Base-by-base conservation (phyloP, 1,140 invertebrate species). In the Ditylenchus dipsaci region DNA sequence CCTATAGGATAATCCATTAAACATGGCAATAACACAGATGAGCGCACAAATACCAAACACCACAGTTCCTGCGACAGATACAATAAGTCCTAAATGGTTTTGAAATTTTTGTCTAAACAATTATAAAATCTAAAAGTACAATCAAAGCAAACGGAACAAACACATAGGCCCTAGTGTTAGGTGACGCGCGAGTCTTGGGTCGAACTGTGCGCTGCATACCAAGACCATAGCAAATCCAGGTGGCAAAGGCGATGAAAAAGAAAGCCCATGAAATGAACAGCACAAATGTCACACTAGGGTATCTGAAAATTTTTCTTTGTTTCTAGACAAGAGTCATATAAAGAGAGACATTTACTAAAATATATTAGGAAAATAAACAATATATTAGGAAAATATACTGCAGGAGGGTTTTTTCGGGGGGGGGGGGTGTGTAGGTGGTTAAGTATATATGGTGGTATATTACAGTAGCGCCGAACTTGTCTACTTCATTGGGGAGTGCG, bases 101-200 rank as follows among this genome's bases (percentile, higher is more conserved):
- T 71, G 17, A 47, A 38, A 30, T 42, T 21, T 53, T 21, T 26
- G 21, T 1, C 19, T 15, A 21, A 73, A 57, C 8, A 9, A 38
- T 42, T 26, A 9, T 19, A 30, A 21, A 53, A 26, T 21, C 19
- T 17, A 57, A 53, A 3, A 11, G 27, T 74, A 71, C 69, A 58
- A 71, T 74, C 1, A 71, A 11, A 27, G 69, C 71, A 49, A 71
- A 71, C 13, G 69, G 69, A 57, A 71, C 45, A 27, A 63, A 71
- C 5, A 71, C 49, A 53, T 7, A 53, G 3, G 49, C 15, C 15
- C 49, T 19, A 15, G 49, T 26, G 49, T 53, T 53, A 8, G 53
- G 30, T 53, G 21, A 47, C 33, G 43, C n/a, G n/a, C n/a, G n/a
- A n/a, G 15, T 56, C 69, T n/a, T 73, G 57, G 26, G 70, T n/a